phyloP scores from a whole-genome alignment of 2,888 invertebrate species.

The Xanthia icteritia region DNA sequence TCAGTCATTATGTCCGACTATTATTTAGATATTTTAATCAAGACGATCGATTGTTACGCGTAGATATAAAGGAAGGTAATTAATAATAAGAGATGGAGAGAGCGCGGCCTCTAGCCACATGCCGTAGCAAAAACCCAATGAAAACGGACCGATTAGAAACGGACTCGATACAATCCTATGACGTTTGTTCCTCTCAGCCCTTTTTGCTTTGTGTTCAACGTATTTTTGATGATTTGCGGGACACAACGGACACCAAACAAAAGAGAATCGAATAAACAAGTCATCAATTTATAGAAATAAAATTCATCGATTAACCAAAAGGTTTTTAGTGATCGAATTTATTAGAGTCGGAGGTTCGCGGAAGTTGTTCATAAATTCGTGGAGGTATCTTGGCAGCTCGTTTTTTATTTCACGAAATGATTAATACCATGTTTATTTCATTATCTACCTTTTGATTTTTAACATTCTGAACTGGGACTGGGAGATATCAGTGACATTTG shows the following conservation, averaged over 20 bases:
- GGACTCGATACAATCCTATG: constrained; percentile 83
- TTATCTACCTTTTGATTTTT: constrained; percentile 41
- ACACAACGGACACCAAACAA: constrained; percentile 73
- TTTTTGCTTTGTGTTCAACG: constrained; percentile 80
- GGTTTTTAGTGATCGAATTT: constrained; percentile 58
- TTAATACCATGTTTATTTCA: constrained; percentile 55
- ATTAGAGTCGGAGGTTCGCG: constrained; percentile 54
- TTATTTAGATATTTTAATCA: constrained; percentile 90
- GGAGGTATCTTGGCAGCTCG: constrained; percentile 54
- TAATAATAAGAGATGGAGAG: constrained; percentile 87
- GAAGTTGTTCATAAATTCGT: constrained; percentile 55
- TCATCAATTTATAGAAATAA: constrained; percentile 71
- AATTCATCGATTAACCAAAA: constrained; percentile 62
- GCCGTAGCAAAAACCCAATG: constrained; percentile 87
- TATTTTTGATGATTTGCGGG: constrained; percentile 83
- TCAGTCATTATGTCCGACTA: constrained; percentile 82
- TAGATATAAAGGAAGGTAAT: constrained; percentile 88
- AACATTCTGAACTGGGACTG: constrained; percentile 6
- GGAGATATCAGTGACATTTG: constrained; percentile 3
- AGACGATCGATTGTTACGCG: constrained; percentile 86
- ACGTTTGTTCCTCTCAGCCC: constrained; percentile 81
- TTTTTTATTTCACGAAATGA: constrained; percentile 47
- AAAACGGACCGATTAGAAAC: constrained; percentile 88
- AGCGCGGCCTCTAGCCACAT: constrained; percentile 82
- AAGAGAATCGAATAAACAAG: constrained; percentile 70